Conservation (phyloP, 2,888 invertebrate species). For the Polydesmus complanatus region DNA sequence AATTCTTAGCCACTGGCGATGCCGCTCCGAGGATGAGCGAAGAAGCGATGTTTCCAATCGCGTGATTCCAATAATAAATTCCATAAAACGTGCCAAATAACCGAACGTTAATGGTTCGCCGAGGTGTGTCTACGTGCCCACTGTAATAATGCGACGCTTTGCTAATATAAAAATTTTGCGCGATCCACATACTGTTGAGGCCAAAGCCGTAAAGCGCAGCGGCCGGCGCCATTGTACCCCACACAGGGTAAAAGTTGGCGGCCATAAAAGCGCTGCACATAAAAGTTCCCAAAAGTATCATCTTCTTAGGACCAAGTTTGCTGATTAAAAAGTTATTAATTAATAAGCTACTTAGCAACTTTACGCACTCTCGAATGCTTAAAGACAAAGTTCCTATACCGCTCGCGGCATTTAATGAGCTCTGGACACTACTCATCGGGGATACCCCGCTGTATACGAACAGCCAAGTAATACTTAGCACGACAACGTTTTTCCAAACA, state of each 20-base stretch:
- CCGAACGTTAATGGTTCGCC: slow-evolving; percentile 2
- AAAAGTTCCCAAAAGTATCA: neutral
- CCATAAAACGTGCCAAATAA: slow-evolving; percentile 11
- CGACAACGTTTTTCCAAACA: slow-evolving; percentile 9
- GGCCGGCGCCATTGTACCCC: slow-evolving; percentile 8
- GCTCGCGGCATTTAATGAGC: slow-evolving; percentile 3
- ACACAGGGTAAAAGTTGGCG: slow-evolving; percentile 10
- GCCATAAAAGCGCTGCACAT: slow-evolving; percentile 4
- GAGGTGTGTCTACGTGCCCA: neutral
- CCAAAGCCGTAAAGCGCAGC: slow-evolving; percentile 7
- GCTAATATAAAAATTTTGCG: slow-evolving; percentile 8
- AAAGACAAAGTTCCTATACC: slow-evolving; percentile 8
- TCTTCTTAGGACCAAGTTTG: slow-evolving; percentile 5
- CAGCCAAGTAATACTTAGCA: slow-evolving; percentile 1
- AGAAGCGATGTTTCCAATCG: slow-evolving; percentile 6
- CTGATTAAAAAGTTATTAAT: slow-evolving; percentile 1
- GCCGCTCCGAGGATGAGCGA: slow-evolving; percentile 6
- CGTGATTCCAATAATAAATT: slow-evolving; percentile 4
- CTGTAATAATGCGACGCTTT: slow-evolving; percentile 4
- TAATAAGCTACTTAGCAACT: slow-evolving; percentile 4
- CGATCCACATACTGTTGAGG: slow-evolving; percentile 2
- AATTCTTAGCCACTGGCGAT: neutral
- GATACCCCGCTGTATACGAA: slow-evolving; percentile 6
- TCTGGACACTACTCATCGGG: slow-evolving; percentile 7
- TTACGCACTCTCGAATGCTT: neutral